phyloP scores from a whole-genome alignment of 2,797 vertebrate genomes.

The Eleutherodactylus coqui region DNA sequence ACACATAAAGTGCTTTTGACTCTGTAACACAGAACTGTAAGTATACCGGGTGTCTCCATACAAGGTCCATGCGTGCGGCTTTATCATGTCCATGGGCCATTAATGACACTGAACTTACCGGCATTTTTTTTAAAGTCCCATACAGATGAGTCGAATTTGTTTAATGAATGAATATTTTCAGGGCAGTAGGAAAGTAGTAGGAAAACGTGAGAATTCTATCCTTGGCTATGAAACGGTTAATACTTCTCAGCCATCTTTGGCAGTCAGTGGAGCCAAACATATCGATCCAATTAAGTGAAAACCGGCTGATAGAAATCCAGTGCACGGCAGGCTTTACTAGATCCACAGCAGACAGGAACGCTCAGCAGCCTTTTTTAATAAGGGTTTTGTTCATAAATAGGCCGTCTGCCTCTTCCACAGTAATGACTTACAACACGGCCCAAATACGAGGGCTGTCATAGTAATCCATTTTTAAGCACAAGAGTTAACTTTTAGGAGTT shows the following conservation, averaged over 20 bases:
- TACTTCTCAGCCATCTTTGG: not conserved
- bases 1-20: no score
- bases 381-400: not conserved
- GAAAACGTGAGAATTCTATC: not conserved
- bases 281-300: conserved; percentile 17
- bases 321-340: not conserved
- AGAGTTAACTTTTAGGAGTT: not conserved
- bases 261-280: conserved; percentile 21
- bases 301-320: conserved; percentile 9
- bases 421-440: not conserved
- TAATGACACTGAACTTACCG: no score
- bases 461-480: not conserved
- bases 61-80: no score
- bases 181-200: not conserved
- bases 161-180: no score
- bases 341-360: not conserved
- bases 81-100: no score
- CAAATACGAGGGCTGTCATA: not conserved
- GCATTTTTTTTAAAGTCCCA: no score
- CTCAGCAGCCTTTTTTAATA: not conserved
- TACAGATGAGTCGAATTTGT: no score
- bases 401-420: not conserved
- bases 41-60: no score
- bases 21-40: no score
- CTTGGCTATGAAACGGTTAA: not conserved